Percentiles rank a stretch among this genome's conserved stretches.
These are phyloP conservation scores for Hyphantria cunea DNA, from an alignment of 1,140 invertebrate species.

Conservation along the genomic window DNA sequence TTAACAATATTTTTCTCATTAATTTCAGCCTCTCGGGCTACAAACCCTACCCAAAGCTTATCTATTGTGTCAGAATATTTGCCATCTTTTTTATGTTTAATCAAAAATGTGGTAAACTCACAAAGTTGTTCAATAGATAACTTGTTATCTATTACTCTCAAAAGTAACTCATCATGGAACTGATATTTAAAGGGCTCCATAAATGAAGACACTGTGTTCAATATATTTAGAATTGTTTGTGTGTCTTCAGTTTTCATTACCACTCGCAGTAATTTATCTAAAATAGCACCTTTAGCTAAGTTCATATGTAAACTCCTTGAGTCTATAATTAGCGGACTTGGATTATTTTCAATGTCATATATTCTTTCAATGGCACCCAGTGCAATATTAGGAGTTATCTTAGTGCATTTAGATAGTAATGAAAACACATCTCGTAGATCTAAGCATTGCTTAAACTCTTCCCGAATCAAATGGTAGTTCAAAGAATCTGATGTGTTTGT, in stretches of 20 bases:
- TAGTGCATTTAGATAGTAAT: constrained; percentile 75
- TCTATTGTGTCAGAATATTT: constrained; percentile 83
- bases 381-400: constrained; percentile 77
- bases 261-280: constrained; percentile 73
- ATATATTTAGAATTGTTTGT: constrained; percentile 70
- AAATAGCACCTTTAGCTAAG: constrained; percentile 71
- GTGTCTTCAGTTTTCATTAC: constrained; percentile 76
- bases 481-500: constrained; percentile 47
- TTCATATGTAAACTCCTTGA: constrained; percentile 57
- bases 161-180: constrained; percentile 84
- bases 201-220: constrained; percentile 63
- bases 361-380: constrained; percentile 76
- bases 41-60: constrained; percentile 87
- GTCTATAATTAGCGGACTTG: constrained; percentile 35
- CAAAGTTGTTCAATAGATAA: constrained; percentile 85
- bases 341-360: constrained; percentile 69
- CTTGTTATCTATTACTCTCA: constrained; percentile 84
- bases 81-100: constrained; percentile 65
- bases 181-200: constrained; percentile 81
- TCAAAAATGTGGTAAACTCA: constrained; percentile 79
- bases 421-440: constrained; percentile 73
- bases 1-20: constrained; percentile 82
- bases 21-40: constrained; percentile 83
- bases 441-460: constrained; percentile 73
- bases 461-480: constrained; percentile 70